These are phyloP conservation scores for Mustela nigripes DNA, from an alignment of 2,113 vertebrate species.

Conservation along the genomic window DNA sequence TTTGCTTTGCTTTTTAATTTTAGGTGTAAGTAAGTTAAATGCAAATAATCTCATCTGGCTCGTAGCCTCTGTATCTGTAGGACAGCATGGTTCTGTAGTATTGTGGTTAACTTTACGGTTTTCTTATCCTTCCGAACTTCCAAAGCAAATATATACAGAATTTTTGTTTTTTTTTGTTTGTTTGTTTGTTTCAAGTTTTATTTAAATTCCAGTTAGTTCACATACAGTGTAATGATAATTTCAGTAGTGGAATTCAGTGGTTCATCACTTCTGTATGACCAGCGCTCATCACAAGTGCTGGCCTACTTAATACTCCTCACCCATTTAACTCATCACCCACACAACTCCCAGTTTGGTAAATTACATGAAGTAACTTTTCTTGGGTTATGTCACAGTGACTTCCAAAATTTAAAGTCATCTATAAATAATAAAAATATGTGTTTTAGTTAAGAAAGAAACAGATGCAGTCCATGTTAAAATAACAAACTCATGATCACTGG, in stretches of 20 bases:
- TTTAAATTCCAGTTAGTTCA: neutral
- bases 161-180: neutral
- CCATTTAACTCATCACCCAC: neutral
- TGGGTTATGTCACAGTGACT: neutral
- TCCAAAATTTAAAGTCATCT: neutral
- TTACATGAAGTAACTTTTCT: neutral
- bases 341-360: neutral
- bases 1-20: neutral
- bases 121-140: neutral
- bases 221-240: neutral
- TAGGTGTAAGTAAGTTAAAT: neutral
- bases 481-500: neutral
- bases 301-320: neutral
- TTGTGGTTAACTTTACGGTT: neutral
- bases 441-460: neutral
- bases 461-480: neutral
- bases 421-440: neutral
- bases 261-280: neutral
- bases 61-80: neutral
- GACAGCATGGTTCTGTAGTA: neutral
- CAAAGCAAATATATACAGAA: neutral
- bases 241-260: neutral
- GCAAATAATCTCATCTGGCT: neutral
- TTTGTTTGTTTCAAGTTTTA: neutral
- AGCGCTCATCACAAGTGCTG: neutral